Conservation (phyloP, 2,888 invertebrate species). For the Sceliomorpha sp. region DNA sequence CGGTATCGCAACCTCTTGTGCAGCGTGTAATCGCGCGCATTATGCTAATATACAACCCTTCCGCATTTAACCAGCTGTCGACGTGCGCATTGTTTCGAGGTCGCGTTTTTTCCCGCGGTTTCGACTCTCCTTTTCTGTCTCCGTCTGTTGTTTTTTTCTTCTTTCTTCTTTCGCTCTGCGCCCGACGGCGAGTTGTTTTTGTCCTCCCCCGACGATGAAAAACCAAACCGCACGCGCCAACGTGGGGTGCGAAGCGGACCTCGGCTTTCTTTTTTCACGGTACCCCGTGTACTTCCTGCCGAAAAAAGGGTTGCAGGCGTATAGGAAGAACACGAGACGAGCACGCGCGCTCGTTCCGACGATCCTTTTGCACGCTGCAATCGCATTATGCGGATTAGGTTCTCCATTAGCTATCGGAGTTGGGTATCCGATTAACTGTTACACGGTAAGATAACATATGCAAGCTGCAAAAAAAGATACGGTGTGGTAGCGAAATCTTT, state of each 20-base stretch:
- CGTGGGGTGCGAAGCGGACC: conserved; percentile 57
- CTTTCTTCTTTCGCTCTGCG: conserved; percentile 12
- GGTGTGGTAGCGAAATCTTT: too few species aligned
- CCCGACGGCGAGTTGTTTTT: conserved; percentile 39
- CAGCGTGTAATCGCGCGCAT: conserved; percentile 74
- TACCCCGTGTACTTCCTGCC: conserved; percentile 46
- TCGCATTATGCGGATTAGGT: conserved; percentile 46
- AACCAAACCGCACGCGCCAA: conserved; percentile 51
- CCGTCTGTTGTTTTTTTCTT: conserved; percentile 11
- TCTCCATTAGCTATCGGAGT: conserved; percentile 38
- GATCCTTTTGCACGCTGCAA: conserved; percentile 32
- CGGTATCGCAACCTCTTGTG: conserved; percentile 31
- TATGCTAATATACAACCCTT: conserved; percentile 78
- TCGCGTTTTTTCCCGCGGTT: conserved; percentile 70
- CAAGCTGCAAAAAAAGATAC: neutral
- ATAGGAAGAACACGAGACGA: conserved; percentile 11
- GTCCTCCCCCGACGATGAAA: conserved; percentile 44
- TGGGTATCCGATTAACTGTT: conserved; percentile 46
- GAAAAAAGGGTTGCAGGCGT: conserved; percentile 41
- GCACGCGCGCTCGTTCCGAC: conserved; percentile 8
- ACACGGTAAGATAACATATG: conserved; percentile 29
- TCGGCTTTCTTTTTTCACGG: conserved; percentile 42
- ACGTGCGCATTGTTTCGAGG: conserved; percentile 67
- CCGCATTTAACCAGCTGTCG: conserved; percentile 76
- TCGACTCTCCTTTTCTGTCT: conserved; percentile 46